Evolutionary conservation across 2,888 invertebrate genomes (phyloP).

Genomic region (Tinea trinotella): DNA sequence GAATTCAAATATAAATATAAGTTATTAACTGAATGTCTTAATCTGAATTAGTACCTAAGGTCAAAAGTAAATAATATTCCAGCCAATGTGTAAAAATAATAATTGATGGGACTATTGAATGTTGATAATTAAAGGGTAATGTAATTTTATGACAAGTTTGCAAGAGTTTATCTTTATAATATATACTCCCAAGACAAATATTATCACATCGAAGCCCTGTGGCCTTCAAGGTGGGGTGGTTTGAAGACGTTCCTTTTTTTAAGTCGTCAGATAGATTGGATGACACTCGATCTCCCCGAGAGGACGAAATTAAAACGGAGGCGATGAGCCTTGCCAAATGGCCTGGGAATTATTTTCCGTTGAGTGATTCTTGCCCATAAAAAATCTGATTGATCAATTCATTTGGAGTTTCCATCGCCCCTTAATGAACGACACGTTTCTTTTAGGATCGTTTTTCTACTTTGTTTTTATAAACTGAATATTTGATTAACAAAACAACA

Average conservation of each 20-base stretch:
- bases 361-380: conserved; percentile 70
- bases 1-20: too few species aligned
- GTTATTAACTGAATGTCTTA: too few species aligned
- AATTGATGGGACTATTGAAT: not conserved
- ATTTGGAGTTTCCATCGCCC: conserved; percentile 61
- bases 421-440: conserved; percentile 64
- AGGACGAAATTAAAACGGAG: conserved; percentile 69
- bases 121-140: not conserved
- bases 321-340: conserved; percentile 65
- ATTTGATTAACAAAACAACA: conserved; percentile 1
- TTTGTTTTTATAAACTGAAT: conserved; percentile 7
- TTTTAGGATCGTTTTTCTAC: conserved; percentile 20
- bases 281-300: conserved; percentile 70
- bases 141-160: not conserved
- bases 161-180: conserved; percentile 15
- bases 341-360: conserved; percentile 67
- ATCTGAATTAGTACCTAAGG: too few species aligned
- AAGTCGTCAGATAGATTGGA: conserved; percentile 68
- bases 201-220: conserved; percentile 41
- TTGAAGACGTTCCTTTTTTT: conserved; percentile 38
- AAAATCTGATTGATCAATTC: conserved; percentile 73
- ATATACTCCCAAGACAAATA: conserved; percentile 33
- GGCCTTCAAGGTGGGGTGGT: conserved; percentile 35
- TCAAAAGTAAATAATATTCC: too few species aligned
- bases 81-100: too few species aligned